Evolutionary conservation across 2,797 vertebrate species (phyloP), one percentile per base, ranked within the genome.

Genomic region (Chrysocyon brachyurus): DNA sequence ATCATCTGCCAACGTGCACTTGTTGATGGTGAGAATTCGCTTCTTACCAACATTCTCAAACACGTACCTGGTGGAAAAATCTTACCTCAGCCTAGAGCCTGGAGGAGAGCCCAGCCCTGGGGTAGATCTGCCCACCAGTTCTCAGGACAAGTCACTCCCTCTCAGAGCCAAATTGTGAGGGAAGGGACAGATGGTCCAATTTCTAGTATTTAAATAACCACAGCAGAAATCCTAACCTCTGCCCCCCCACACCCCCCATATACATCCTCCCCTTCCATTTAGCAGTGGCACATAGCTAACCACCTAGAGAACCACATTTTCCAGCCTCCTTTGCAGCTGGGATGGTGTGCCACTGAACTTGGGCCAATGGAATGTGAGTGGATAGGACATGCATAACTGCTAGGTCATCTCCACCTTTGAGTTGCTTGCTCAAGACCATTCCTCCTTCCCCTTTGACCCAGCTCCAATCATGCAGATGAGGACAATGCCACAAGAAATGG

Each of bases 31-130:
- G 96, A 99, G 98, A 14, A 99, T 99, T 24, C 99, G 99, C 98
- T 99, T 99, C 97, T 99, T 99, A 59, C 99, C 99, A 59, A 99
- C 98, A 28, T 99, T 99, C 98, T 99, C 99, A 97, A 99, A 99
- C 97, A 99, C 97, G n/a, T 99, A 99, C 98, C 99, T 99, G 96
- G 84, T 22, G 3, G 63, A 24, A 22, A 56, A 36, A 33, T 2
- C 63, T 57, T 52, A 8, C 8, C 36, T 97, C 81, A 59, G 2
- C 3, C 52, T n/a, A 3, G 36, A 5, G 56, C 66, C 5, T 0
- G 4, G 14, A 17, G 40, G 9, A 8, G 54, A 26, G 5, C 86
- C 68, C 7, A 0, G 33, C 73, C 49, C 70, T 0, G 63, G n/a
- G 9, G 19, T 0, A 24, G n/a, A 17, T 19, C 46, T 10, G 3